These are phyloP conservation scores for Tragelaphus imberbis DNA, from an alignment of 2,113 vertebrate species.

Conservation along the genomic window DNA sequence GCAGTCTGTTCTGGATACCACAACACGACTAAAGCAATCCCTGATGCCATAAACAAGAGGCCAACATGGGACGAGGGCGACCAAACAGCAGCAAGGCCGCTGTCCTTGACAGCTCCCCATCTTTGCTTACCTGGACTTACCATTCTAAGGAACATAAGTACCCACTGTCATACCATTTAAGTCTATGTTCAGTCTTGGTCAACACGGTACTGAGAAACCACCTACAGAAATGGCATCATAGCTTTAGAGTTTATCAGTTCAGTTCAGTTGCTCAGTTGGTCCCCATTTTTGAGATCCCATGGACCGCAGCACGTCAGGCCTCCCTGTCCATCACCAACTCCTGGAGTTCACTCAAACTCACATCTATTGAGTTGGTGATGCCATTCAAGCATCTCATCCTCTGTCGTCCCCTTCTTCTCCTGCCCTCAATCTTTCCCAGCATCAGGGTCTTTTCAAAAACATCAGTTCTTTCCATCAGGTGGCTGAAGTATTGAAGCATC, in stretches of 20 bases:
- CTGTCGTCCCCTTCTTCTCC: background rate
- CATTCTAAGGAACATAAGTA: background rate
- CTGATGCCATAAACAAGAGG: background rate
- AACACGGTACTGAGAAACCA: background rate
- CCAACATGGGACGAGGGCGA: background rate
- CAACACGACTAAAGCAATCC: background rate
- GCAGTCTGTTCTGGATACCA: background rate
- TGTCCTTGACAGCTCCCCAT: background rate
- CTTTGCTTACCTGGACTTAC: background rate
- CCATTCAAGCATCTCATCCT: background rate
- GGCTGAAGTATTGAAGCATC: background rate
- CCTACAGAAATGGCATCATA: background rate
- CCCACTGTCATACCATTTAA: background rate
- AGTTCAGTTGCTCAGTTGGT: background rate
- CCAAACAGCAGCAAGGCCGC: background rate
- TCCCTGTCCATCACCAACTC: background rate
- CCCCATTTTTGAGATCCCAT: fast-evolving
- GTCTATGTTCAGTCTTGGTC: background rate
- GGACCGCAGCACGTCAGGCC: fast-evolving
- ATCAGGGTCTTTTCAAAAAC: background rate
- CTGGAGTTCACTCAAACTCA: background rate
- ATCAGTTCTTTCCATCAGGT: background rate
- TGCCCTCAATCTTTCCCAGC: background rate
- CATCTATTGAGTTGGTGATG: background rate
- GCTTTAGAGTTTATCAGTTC: background rate